Percentiles rank a stretch among this genome's conserved stretches.
Evolutionary conservation across 2,888 invertebrate genomes (phyloP).

Genomic region (Hyles lineata): DNA sequence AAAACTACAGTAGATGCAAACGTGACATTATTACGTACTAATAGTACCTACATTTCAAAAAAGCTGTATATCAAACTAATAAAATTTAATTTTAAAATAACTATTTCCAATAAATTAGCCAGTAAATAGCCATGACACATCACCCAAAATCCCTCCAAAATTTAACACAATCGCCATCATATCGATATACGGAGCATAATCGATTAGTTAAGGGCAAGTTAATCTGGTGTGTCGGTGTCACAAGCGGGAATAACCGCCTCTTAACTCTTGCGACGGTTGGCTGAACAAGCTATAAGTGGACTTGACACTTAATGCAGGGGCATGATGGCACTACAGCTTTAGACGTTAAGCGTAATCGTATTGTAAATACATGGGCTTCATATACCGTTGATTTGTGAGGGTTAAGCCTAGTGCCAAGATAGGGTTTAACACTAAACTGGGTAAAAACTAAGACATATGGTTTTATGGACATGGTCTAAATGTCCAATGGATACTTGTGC

Average conservation of each 20-base stretch:
- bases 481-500: too few species aligned
- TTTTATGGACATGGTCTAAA: too few species aligned
- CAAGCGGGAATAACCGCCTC: slow-evolving; percentile 27
- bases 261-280: slow-evolving; percentile 30
- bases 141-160: neutral
- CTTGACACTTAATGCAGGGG: slow-evolving; percentile 34
- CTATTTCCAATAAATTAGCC: too few species aligned
- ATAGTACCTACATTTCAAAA: too few species aligned
- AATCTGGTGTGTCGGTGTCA: slow-evolving; percentile 29
- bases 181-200: slow-evolving; percentile 28
- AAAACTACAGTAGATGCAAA: too few species aligned
- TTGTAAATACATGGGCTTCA: slow-evolving; percentile 3
- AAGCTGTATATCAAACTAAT: too few species aligned
- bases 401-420: neutral
- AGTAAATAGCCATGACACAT: too few species aligned
- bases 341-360: slow-evolving; percentile 17
- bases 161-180: neutral
- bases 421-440: neutral
- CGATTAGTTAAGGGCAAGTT: slow-evolving; percentile 31
- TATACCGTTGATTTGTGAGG: neutral
- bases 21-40: too few species aligned
- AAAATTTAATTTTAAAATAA: too few species aligned
- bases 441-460: neutral
- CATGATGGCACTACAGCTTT: slow-evolving; percentile 11
- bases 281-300: slow-evolving; percentile 36